These are phyloP conservation scores for Myocastor coypus DNA, from an alignment of 2,113 vertebrate genomes.

Conservation along the genomic window DNA sequence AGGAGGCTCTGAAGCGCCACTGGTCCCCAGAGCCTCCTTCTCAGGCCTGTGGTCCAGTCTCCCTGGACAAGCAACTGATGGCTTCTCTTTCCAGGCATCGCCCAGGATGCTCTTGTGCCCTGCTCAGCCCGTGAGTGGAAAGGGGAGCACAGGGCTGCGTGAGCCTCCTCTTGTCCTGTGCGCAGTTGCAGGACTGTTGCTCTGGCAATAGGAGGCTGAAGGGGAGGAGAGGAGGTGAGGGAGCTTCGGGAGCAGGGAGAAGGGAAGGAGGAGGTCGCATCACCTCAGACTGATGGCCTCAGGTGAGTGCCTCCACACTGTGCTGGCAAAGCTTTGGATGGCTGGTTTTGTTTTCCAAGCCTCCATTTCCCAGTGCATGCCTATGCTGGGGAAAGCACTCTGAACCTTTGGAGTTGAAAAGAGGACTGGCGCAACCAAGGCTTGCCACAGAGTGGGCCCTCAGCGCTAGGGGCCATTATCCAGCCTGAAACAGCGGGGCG, in stretches of 20 bases:
- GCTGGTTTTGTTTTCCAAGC: neutral
- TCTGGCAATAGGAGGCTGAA: neutral
- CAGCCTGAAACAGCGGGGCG: neutral
- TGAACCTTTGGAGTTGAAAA: neutral
- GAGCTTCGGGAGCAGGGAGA: no score
- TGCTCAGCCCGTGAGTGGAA: constrained; percentile 43
- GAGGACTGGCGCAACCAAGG: neutral
- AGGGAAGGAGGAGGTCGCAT: neutral
- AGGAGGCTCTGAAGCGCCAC: neutral
- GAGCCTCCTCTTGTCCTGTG: neutral
- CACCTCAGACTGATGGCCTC: neutral
- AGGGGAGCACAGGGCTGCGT: neutral
- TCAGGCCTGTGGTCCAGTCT: neutral
- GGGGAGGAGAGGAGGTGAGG: neutral
- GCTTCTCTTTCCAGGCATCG: neutral
- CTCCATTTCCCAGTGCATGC: neutral
- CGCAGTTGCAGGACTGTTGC: neutral
- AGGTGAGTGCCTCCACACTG: neutral
- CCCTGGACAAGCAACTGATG: neutral
- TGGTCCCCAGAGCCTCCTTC: neutral
- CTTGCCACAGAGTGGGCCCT: neutral
- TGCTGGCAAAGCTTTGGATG: neutral
- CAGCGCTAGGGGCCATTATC: neutral
- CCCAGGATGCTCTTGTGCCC: no score
- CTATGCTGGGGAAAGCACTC: neutral